These are phyloP conservation scores for Passerculus sandwichensis DNA, from an alignment of 2,797 vertebrate species.

Conservation along the genomic window DNA sequence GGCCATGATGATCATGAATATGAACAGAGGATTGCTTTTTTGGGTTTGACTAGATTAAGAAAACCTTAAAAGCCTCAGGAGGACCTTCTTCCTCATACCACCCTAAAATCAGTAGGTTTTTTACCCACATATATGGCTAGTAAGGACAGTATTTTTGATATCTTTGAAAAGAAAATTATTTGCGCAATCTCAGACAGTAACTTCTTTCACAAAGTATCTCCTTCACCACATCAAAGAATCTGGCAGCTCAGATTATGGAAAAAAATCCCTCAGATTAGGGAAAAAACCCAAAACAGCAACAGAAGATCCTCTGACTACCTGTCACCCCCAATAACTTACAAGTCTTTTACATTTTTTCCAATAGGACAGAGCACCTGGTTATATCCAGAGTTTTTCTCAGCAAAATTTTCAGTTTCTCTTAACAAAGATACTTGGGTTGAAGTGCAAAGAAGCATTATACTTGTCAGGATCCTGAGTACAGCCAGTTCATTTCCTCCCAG, in stretches of 20 bases:
- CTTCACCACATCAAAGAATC: not conserved
- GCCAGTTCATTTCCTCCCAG: not conserved
- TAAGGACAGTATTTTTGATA: not conserved
- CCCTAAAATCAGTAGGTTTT: not conserved
- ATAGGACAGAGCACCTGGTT: not conserved
- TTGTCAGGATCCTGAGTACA: not conserved
- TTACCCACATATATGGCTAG: not conserved
- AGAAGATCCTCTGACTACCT: not conserved
- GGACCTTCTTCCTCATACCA: not conserved
- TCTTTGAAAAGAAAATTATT: not conserved
- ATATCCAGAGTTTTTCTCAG: not conserved
- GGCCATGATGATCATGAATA: not conserved
- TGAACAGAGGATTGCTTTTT: not conserved
- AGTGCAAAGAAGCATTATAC: not conserved
- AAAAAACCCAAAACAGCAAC: not conserved
- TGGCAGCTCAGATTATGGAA: not conserved
- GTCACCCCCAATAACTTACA: rapidly evolving
- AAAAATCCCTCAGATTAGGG: not conserved
- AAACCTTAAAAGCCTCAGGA: not conserved
- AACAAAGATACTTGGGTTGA: not conserved
- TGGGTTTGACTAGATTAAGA: not conserved
- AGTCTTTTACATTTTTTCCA: not conserved
- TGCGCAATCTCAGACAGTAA: not conserved
- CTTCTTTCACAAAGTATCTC: not conserved
- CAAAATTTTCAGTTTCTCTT: not conserved